These are phyloP conservation scores for Cartodere bifasciata DNA, from an alignment of 2,888 invertebrate species.

Conservation along the genomic window DNA sequence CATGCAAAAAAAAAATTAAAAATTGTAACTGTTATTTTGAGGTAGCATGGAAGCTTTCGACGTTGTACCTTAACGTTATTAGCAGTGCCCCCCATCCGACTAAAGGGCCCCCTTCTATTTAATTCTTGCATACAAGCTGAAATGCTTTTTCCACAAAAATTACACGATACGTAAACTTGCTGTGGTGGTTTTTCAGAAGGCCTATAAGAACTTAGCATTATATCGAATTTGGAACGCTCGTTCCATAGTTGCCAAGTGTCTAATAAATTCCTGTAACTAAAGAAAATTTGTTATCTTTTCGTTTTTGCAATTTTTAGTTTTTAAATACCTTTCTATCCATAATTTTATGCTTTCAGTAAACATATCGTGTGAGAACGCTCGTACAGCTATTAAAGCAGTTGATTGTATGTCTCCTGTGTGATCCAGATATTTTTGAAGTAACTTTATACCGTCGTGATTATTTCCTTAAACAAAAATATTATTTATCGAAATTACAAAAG, in stretches of 20 bases:
- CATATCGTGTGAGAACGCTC: slow-evolving; percentile 62
- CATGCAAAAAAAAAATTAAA: no score
- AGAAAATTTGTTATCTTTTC: slow-evolving; percentile 14
- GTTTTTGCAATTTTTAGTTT: not conserved
- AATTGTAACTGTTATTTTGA: no score
- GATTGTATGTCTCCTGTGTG: slow-evolving; percentile 83
- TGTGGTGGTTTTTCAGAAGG: slow-evolving; percentile 44
- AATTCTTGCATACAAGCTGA: slow-evolving; percentile 63
- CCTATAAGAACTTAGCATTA: slow-evolving; percentile 51
- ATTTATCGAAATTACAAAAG: not conserved
- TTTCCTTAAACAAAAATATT: slow-evolving; percentile 42
- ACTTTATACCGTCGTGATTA: slow-evolving; percentile 57
- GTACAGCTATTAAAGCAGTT: slow-evolving; percentile 65
- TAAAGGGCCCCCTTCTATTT: slow-evolving; percentile 44
- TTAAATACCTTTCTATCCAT: slow-evolving; percentile 52
- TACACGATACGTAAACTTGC: slow-evolving; percentile 76
- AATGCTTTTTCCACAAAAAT: slow-evolving; percentile 90
- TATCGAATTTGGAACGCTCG: slow-evolving; percentile 80
- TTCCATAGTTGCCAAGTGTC: slow-evolving; percentile 89
- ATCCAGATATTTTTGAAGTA: slow-evolving; percentile 82
- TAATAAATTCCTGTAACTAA: slow-evolving; percentile 69
- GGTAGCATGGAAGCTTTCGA: no score
- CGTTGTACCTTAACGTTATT: slow-evolving; percentile 69
- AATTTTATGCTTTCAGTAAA: slow-evolving; percentile 46
- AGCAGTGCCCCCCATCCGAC: slow-evolving; percentile 51